Percentiles rank a stretch among this genome's conserved stretches.
Conservation (phyloP, 2,888 invertebrate species). For the Habrosyne pyritoides region DNA sequence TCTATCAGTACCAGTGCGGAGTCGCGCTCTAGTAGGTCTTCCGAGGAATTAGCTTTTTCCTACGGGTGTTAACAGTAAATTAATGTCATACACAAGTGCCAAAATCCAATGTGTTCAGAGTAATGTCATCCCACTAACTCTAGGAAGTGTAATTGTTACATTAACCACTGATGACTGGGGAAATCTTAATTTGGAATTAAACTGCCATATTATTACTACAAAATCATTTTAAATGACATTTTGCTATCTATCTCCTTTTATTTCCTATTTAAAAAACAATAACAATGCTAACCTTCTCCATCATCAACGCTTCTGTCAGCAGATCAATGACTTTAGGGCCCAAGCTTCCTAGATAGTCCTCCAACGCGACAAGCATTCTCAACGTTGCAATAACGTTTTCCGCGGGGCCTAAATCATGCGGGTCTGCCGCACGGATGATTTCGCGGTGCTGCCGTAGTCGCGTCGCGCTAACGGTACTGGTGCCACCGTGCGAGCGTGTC, state of each 20-base stretch:
- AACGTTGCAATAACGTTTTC: slow-evolving; percentile 87
- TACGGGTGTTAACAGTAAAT: slow-evolving; percentile 18
- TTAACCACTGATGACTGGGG: too few relatives aligned
- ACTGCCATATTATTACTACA: too few relatives aligned
- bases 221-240: too few relatives aligned
- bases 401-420: slow-evolving; percentile 60
- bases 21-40: slow-evolving; percentile 88
- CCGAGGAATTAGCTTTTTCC: slow-evolving; percentile 88
- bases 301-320: slow-evolving; percentile 89
- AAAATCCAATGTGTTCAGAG: neutral
- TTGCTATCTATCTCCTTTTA: too few relatives aligned
- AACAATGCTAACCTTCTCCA: slow-evolving; percentile 85
- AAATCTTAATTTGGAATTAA: too few relatives aligned
- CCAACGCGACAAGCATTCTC: slow-evolving; percentile 90
- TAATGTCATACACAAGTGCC: too few relatives aligned
- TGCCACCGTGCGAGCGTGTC: slow-evolving; percentile 28
- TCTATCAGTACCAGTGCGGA: slow-evolving; percentile 90
- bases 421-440: neutral
- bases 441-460: slow-evolving; percentile 19
- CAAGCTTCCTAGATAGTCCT: slow-evolving; percentile 92
- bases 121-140: too few relatives aligned
- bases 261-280: too few relatives aligned
- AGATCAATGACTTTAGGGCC: slow-evolving; percentile 91
- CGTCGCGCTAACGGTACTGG: slow-evolving; percentile 34
- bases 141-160: too few relatives aligned